Base-by-base conservation (phyloP, 2,113 vertebrate genomes). In the Brachyistius frenatus region DNA sequence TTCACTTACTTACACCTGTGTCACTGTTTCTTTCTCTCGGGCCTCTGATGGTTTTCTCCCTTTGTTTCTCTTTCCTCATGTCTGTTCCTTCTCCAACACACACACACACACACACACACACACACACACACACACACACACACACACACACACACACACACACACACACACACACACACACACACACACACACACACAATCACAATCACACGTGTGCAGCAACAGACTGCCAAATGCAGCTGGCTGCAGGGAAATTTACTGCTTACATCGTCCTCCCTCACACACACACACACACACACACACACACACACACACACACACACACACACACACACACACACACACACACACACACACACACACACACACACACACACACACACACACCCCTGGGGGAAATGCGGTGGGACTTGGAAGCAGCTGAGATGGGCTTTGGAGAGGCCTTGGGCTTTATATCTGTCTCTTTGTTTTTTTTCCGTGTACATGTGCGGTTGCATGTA, bases 331-430 rank as follows among this genome's bases (percentile, higher is more conserved):
- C 65, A 47, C 60, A 46, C 47, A 46, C 55, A 6, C 52, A 53
- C 53, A 41, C 68, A 49, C 66, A 46, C 31, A 56, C 50, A 32
- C 67, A 47, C 61, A 44, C 58, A 50, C 23, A 23, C 23, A 23
- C 23, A 23, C 23, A 23, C 23, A 23, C 23, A 23, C 23, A 23
- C 23, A 23, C 23, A 1, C 23, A 1, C 23, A n/a, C n/a, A n/a
- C 69, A 31, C 68, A 72, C 63, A 14, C 49, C 75, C 60, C 36
- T 14, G 33, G 78, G 83, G 76, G 62, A 84, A 74, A 72, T 76
- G 76, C 80, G 76, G 83, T 58, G 57, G 85, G 85, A 86, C 77
- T 78, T 86, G 86, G 80, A 80, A 81, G 81, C 83, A 76, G 84
- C 85, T 80, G 73, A 89, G 74, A 81, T 81, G 47, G 73, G 68